These are phyloP conservation scores for Cylas formicarius DNA, from an alignment of 1,140 invertebrate genomes.

Conservation along the genomic window DNA sequence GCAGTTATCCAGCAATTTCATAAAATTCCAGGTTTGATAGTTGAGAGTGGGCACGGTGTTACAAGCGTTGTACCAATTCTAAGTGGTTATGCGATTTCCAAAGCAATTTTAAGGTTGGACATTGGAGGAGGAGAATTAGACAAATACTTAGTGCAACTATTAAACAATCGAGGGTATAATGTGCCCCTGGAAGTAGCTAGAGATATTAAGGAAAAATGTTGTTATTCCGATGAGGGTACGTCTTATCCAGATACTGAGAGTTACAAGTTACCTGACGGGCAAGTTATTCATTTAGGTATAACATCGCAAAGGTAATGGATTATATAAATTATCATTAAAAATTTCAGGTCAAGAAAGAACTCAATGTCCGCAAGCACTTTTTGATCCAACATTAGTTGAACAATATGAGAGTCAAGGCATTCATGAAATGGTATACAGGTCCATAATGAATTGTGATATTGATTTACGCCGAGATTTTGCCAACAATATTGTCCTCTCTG, in stretches of 20 bases:
- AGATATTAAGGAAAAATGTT: slow-evolving; percentile 20
- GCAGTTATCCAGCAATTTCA: too few relatives aligned
- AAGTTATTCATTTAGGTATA: slow-evolving; percentile 12
- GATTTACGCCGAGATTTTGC: slow-evolving; percentile 16
- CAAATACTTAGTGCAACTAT: slow-evolving; percentile 11
- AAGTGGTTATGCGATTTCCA: slow-evolving; percentile 18
- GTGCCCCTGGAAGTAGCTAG: slow-evolving; percentile 11
- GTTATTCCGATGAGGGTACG: slow-evolving; percentile 9
- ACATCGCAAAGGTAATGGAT: not conserved
- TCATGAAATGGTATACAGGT: slow-evolving; percentile 19
- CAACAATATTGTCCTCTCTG: slow-evolving; percentile 20
- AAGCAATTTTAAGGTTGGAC: slow-evolving; percentile 17
- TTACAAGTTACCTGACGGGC: slow-evolving; percentile 19
- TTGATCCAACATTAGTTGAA: slow-evolving; percentile 14
- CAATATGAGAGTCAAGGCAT: slow-evolving; percentile 18
- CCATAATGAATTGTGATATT: slow-evolving; percentile 18
- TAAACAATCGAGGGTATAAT: slow-evolving; percentile 6
- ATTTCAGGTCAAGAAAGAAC: slow-evolving; percentile 12
- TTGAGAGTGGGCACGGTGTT: slow-evolving; percentile 20
- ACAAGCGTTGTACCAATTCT: slow-evolving; percentile 18
- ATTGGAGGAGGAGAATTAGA: slow-evolving; percentile 17
- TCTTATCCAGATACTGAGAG: slow-evolving; percentile 1
- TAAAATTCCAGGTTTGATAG: slow-evolving; percentile 15
- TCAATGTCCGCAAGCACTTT: slow-evolving; percentile 9
- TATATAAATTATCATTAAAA: not conserved